Evolutionary conservation across 2,113 vertebrate species (phyloP).

Genomic region (Casuarius casuarius): DNA sequence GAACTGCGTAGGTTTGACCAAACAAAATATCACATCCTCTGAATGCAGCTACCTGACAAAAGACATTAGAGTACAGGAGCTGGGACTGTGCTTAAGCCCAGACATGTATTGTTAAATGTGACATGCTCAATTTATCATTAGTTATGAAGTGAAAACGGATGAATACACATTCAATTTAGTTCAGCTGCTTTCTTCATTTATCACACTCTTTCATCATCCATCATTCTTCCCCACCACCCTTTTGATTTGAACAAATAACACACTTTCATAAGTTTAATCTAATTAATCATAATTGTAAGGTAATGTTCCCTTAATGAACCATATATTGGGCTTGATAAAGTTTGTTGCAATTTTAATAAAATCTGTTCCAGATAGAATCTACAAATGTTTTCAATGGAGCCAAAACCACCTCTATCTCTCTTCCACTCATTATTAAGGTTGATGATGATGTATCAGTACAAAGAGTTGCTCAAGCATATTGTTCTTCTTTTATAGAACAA

Average conservation of each 20-base stretch:
- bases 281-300: slow-evolving; percentile 97
- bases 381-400: slow-evolving; percentile 73
- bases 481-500: slow-evolving; percentile 79
- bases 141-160: slow-evolving; percentile 97
- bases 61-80: slow-evolving; percentile 72
- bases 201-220: slow-evolving; percentile 93
- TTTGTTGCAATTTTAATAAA: slow-evolving; percentile 88
- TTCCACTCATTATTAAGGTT: slow-evolving; percentile 34
- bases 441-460: slow-evolving; percentile 71
- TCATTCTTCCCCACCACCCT: slow-evolving; percentile 84
- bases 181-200: slow-evolving; percentile 97
- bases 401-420: slow-evolving; percentile 53
- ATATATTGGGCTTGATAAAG: slow-evolving; percentile 89
- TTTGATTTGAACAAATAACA: slow-evolving; percentile 91
- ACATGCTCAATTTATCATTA: slow-evolving; percentile 99
- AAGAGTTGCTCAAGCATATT: slow-evolving; percentile 63
- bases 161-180: slow-evolving; percentile 99
- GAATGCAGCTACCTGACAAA: slow-evolving; percentile 78
- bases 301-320: slow-evolving; percentile 97
- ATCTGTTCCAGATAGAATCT: slow-evolving; percentile 82
- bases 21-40: slow-evolving; percentile 71
- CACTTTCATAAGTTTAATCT: slow-evolving; percentile 93
- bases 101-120: slow-evolving; percentile 92
- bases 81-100: slow-evolving; percentile 83
- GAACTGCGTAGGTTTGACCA: slow-evolving; percentile 47